Conservation (phyloP, 2,797 vertebrate genomes). For the Neomorphus geoffroyi region DNA sequence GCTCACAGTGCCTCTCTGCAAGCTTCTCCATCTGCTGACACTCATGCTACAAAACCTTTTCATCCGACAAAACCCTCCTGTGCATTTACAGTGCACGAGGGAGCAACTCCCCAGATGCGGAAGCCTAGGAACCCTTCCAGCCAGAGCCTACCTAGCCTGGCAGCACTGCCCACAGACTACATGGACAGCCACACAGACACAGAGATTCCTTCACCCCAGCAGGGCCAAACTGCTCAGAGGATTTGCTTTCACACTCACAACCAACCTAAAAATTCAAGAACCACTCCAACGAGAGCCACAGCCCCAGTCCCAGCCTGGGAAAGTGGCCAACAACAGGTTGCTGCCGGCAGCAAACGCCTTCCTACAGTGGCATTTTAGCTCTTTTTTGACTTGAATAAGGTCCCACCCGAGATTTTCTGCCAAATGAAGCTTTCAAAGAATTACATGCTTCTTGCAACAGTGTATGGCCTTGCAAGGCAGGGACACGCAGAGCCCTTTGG, state of each 20-base stretch:
- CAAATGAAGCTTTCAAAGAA: background rate
- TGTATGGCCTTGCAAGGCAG: background rate
- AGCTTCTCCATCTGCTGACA: rapidly evolving
- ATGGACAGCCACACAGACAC: background rate
- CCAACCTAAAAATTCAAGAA: background rate
- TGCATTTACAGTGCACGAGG: background rate
- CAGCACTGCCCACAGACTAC: background rate
- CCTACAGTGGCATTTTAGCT: background rate
- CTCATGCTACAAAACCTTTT: background rate
- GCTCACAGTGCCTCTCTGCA: background rate
- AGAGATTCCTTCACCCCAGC: background rate
- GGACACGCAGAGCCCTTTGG: background rate
- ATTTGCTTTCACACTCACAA: background rate
- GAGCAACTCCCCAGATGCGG: background rate
- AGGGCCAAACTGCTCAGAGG: background rate
- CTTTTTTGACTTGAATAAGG: background rate
- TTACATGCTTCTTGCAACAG: background rate
- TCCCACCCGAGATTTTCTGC: background rate
- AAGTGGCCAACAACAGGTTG: background rate
- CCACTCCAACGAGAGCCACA: background rate
- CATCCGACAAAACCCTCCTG: background rate
- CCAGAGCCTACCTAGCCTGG: background rate
- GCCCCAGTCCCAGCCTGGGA: rapidly evolving
- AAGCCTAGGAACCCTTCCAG: background rate
- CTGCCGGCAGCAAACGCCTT: background rate